These are phyloP conservation scores for Caenorhabditis sp. DNA, from an alignment of 2,888 invertebrate genomes.

Conservation along the genomic window DNA sequence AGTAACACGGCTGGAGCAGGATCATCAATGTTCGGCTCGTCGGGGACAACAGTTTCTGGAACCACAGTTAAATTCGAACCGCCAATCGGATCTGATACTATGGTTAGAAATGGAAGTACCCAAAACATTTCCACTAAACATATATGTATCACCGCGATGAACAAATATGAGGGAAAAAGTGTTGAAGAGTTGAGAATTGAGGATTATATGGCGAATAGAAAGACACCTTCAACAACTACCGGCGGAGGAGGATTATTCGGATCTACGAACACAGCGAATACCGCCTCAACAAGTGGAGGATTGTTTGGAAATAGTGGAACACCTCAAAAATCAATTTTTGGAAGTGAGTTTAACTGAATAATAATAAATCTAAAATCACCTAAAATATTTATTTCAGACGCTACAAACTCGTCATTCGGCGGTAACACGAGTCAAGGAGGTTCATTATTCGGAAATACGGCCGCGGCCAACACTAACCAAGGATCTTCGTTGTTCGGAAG, in stretches of 20 bases:
- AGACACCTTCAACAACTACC: conserved; percentile 76
- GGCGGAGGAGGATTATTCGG: conserved; percentile 52
- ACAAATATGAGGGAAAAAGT: conserved; percentile 93
- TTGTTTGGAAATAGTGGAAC: conserved; percentile 65
- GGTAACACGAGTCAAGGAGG: conserved; percentile 6
- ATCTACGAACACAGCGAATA: conserved; percentile 13
- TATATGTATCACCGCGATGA: conserved; percentile 97
- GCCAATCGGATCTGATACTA: conserved; percentile 87
- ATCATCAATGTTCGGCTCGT: background rate
- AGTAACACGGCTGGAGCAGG: background rate
- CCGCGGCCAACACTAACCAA: background rate
- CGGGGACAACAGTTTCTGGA: conserved; percentile 74
- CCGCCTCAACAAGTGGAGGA: conserved; percentile 55
- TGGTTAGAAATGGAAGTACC: conserved; percentile 86
- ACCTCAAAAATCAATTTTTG: conserved; percentile 48
- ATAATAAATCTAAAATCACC: no score
- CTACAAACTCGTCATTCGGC: conserved; percentile 31
- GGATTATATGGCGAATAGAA: conserved; percentile 89
- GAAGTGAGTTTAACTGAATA: conserved; percentile 4
- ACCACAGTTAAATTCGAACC: conserved; percentile 83
- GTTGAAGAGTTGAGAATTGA: conserved; percentile 92
- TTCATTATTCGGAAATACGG: background rate
- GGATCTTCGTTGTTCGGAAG: conserved; percentile 48
- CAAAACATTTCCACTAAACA: conserved; percentile 87
- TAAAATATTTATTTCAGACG: background rate